Conservation (phyloP, 2,113 vertebrate species). For the Cyanocitta stelleri region DNA sequence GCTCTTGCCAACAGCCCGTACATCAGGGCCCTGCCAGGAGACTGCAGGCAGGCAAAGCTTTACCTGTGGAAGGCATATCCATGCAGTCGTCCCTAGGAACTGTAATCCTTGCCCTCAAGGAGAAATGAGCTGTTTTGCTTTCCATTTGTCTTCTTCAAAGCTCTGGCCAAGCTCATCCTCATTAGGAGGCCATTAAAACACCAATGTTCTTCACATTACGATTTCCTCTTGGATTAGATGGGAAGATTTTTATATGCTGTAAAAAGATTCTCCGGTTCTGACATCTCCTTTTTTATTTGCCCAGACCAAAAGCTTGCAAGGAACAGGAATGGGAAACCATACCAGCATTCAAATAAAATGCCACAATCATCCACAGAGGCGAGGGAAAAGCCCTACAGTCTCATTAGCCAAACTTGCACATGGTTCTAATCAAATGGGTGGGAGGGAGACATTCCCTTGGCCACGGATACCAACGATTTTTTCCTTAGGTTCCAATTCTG, state of each 20-base stretch:
- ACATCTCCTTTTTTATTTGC: constrained; percentile 21
- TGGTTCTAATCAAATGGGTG: constrained; percentile 57
- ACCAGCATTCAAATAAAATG: constrained; percentile 38
- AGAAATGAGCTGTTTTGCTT: constrained; percentile 8
- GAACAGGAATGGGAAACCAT: background rate
- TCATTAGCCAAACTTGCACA: constrained; percentile 53
- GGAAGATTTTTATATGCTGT: background rate
- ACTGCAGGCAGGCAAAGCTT: background rate
- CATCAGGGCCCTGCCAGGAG: background rate
- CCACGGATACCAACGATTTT: constrained; percentile 45
- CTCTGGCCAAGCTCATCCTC: constrained; percentile 9
- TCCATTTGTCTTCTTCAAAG: constrained; percentile 35
- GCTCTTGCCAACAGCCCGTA: background rate
- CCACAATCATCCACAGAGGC: constrained; percentile 5
- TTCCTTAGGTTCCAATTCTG: constrained; percentile 47
- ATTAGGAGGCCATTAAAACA: constrained; percentile 37
- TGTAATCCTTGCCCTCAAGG: background rate
- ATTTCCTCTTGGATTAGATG: constrained; percentile 46
- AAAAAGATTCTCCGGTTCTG: constrained; percentile 5
- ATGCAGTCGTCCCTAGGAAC: background rate
- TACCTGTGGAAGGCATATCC: background rate
- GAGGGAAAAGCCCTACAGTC: constrained; percentile 30
- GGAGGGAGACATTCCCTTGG: constrained; percentile 56
- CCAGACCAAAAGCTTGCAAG: background rate
- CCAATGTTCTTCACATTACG: background rate